Evolutionary conservation across 35 echinoderm and acorn worm genomes (phyloP).

Genomic region (Apostichopus californicus): DNA sequence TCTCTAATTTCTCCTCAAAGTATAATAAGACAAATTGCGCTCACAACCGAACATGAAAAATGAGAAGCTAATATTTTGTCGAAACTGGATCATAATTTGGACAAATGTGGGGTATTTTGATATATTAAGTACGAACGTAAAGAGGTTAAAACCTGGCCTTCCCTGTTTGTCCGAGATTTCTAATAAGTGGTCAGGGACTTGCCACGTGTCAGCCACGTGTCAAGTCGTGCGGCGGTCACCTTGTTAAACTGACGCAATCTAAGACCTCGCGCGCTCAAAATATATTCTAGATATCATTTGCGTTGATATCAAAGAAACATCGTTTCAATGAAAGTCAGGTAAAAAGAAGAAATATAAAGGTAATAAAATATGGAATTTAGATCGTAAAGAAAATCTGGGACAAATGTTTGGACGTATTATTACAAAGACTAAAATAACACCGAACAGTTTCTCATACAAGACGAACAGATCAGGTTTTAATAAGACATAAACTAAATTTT

Average conservation of each 20-base stretch:
- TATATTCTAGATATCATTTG: no score
- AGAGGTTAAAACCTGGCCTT: not conserved
- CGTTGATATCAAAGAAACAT: no score
- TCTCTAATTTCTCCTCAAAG: not conserved
- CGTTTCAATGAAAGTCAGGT: no score
- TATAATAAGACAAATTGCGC: not conserved
- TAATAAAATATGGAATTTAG: no score
- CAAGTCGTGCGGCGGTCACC: not conserved
- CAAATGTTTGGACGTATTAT: no score
- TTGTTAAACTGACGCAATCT: not conserved
- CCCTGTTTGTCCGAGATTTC: constrained; percentile 12
- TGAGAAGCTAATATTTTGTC: constrained; percentile 2
- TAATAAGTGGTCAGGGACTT: constrained; percentile 40
- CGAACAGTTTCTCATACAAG: no score
- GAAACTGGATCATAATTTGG: not conserved
- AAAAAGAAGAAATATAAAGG: no score
- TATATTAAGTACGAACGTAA: constrained; percentile 20
- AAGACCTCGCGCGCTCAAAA: no score
- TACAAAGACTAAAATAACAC: no score
- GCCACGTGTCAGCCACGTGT: constrained; percentile 5
- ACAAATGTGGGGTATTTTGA: constrained; percentile 1
- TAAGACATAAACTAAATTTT: no score
- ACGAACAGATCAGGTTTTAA: no score
- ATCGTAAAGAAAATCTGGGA: no score
- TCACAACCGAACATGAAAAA: not conserved